These are phyloP conservation scores for Acyrthosiphon pisum DNA, from an alignment of 1,140 invertebrate genomes.

Conservation along the genomic window DNA sequence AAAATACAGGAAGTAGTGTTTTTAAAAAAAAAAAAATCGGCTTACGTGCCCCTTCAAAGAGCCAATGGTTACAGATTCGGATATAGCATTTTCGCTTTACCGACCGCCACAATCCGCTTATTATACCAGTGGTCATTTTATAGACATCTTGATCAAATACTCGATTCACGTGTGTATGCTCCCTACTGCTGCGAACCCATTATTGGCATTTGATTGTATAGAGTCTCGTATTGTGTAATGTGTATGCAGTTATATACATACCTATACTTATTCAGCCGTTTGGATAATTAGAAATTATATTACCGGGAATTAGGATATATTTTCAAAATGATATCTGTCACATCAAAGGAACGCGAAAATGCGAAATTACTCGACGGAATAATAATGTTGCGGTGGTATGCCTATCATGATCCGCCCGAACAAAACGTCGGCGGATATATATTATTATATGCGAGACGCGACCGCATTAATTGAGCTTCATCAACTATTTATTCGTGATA, in stretches of 20 bases:
- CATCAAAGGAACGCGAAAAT: neutral
- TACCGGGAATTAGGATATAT: neutral
- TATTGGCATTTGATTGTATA: neutral
- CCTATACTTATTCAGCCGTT: neutral
- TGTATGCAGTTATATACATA: neutral
- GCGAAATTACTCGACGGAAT: neutral
- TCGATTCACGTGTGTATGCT: neutral
- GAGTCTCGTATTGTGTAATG: neutral
- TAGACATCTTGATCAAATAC: constrained; percentile 20
- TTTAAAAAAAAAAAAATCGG: neutral
- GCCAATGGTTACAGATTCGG: neutral
- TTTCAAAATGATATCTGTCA: neutral
- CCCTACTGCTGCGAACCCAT: too few relatives aligned
- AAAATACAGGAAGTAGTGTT: neutral
- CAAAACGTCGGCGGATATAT: neutral
- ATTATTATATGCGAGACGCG: too few relatives aligned
- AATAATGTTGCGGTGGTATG: neutral
- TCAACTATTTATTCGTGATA: neutral
- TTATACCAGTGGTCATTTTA: neutral
- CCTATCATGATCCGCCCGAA: neutral
- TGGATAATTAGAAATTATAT: neutral
- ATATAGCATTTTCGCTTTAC: neutral
- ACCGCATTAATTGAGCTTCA: neutral
- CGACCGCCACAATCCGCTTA: constrained; percentile 3
- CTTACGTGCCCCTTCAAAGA: neutral